Conservation (phyloP, 2,113 vertebrate genomes). For the Stigmatopora nigra region DNA sequence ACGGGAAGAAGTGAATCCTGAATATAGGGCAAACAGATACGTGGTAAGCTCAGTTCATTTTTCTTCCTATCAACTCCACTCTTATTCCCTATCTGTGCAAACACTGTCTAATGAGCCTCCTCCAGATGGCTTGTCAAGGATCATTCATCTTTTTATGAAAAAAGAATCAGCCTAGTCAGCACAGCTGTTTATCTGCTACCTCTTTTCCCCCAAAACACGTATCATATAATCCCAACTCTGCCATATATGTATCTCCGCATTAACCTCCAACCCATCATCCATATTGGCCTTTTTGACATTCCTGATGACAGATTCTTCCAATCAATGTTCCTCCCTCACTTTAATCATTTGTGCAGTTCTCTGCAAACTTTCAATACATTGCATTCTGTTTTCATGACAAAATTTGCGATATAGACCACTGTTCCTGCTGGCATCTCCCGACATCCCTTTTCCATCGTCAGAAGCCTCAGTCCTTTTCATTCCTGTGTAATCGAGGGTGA, state of each 20-base stretch:
- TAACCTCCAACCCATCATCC: conserved; percentile 9
- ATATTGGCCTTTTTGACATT: conserved; percentile 15
- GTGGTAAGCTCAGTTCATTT: not conserved
- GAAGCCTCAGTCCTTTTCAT: conserved; percentile 17
- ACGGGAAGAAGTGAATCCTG: no score
- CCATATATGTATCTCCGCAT: conserved; percentile 6
- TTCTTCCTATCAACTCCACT: not conserved
- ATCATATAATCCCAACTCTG: conserved; percentile 32
- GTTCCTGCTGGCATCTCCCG: not conserved
- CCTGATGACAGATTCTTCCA: conserved; percentile 1
- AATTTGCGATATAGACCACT: conserved; percentile 1
- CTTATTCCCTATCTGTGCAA: conserved; percentile 25
- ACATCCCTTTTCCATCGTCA: not conserved
- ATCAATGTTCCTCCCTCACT: conserved; percentile 4
- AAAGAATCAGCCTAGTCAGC: conserved; percentile 57
- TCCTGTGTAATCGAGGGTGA: conserved; percentile 43
- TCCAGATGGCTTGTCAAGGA: conserved; percentile 53
- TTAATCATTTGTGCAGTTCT: conserved; percentile 19
- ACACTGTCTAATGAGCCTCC: conserved; percentile 37
- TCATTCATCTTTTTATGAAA: conserved; percentile 41
- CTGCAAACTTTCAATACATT: conserved; percentile 7
- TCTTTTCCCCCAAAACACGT: conserved; percentile 23
- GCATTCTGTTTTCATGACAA: conserved; percentile 13
- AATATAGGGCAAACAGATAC: not conserved
- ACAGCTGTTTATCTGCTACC: conserved; percentile 46